phyloP scores from a whole-genome alignment of 2,888 invertebrate species.

The Cremastinae sp. region DNA sequence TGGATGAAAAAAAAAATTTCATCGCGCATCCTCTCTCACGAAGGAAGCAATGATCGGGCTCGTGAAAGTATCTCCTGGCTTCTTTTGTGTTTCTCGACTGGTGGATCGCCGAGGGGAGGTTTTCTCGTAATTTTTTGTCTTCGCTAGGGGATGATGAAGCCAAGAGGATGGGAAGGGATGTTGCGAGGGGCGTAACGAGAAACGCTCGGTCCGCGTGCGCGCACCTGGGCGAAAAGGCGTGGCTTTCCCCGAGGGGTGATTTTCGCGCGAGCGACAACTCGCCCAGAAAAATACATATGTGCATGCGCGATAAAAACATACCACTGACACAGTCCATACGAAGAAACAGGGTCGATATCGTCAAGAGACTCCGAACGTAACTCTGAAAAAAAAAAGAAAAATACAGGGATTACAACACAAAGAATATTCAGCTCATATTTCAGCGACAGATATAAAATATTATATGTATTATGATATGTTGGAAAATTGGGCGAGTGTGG shows the following conservation, averaged over 20 bases:
- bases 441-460: too few relatives aligned
- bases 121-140: conserved; percentile 7
- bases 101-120: conserved; percentile 13
- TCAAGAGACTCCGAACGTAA: too few relatives aligned
- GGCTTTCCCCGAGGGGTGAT: conserved; percentile 70
- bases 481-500: too few relatives aligned
- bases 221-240: conserved; percentile 79
- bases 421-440: too few relatives aligned
- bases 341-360: too few relatives aligned
- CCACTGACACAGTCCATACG: conserved; percentile 2
- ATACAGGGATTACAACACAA: too few relatives aligned
- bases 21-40: too few relatives aligned
- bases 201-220: conserved; percentile 65
- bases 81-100: background rate
- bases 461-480: too few relatives aligned
- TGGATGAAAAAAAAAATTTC: too few relatives aligned
- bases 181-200: conserved; percentile 50
- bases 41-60: background rate
- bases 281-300: conserved; percentile 20
- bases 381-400: too few relatives aligned
- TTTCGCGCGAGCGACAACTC: conserved; percentile 48
- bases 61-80: background rate
- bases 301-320: background rate
- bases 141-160: conserved; percentile 31
- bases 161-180: conserved; percentile 38